Conservation (phyloP, 64 coral and sea anemone species). For the Trachythela sp. region DNA sequence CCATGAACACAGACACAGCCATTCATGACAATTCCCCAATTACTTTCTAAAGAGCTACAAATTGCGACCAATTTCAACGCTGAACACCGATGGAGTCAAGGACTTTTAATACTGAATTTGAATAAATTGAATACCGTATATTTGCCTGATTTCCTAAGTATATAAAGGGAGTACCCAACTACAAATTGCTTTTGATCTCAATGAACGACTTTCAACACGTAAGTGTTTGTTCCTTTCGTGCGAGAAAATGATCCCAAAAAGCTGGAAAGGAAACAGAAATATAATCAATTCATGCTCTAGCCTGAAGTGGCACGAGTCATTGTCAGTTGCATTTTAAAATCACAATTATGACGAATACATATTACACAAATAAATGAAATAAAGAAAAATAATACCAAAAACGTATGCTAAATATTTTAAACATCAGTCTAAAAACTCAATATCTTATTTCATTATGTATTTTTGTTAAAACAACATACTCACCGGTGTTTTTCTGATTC, state of each 20-base stretch:
- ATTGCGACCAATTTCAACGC: background rate
- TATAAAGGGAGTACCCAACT: background rate
- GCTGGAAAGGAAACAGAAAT: background rate
- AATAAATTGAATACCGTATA: background rate
- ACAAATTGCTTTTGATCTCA: background rate
- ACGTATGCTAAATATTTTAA: no score
- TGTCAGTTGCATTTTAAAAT: background rate
- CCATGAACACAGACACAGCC: constrained; percentile 27
- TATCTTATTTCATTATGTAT: background rate
- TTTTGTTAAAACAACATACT: background rate
- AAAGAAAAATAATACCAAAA: no score
- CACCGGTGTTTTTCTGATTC: background rate
- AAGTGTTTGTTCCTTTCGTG: background rate
- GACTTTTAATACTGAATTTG: background rate
- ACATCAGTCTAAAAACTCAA: no score
- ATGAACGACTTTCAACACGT: background rate
- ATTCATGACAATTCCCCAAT: constrained; percentile 1
- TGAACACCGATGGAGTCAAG: background rate
- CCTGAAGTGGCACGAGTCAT: background rate
- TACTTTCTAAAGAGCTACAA: background rate
- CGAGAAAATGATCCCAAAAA: background rate
- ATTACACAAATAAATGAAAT: background rate
- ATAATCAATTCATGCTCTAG: background rate
- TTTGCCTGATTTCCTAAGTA: background rate
- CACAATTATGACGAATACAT: background rate